Evolutionary conservation across 2,888 invertebrate species (phyloP).

Genomic region (Leucania comma): DNA sequence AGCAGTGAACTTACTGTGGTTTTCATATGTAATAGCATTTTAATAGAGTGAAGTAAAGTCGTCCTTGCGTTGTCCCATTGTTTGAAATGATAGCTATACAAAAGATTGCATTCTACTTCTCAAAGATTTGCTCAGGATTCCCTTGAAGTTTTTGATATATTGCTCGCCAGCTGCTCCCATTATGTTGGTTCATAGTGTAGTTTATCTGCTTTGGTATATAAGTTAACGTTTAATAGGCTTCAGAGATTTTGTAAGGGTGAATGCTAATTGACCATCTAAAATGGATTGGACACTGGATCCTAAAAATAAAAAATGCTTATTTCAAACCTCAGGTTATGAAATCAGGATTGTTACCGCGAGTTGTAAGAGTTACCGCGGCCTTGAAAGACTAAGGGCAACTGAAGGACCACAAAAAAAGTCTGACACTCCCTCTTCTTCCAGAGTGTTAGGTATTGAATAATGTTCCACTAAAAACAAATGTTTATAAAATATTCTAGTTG

Average conservation of each 20-base stretch:
- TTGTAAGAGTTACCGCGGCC: no score
- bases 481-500: no score
- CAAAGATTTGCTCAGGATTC: conserved; percentile 74
- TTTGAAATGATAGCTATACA: conserved; percentile 78
- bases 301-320: not conserved
- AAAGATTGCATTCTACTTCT: conserved; percentile 82
- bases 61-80: conserved; percentile 89
- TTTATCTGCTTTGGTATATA: conserved; percentile 33
- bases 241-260: not conserved
- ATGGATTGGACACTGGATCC: not conserved
- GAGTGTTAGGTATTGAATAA: no score
- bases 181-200: conserved; percentile 23
- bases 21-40: conserved; percentile 81
- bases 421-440: no score
- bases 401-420: no score
- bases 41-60: conserved; percentile 87
- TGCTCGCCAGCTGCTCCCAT: conserved; percentile 55
- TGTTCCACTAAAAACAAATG: no score
- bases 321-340: not conserved
- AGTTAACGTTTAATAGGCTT: conserved; percentile 9
- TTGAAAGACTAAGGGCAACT: no score
- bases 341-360: no score
- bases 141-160: conserved; percentile 60
- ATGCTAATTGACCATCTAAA: conserved; percentile 1
- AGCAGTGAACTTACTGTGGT: conserved; percentile 41